These are phyloP conservation scores for Tubulanus polymorphus DNA, from an alignment of 2,888 invertebrate species.

Conservation along the genomic window DNA sequence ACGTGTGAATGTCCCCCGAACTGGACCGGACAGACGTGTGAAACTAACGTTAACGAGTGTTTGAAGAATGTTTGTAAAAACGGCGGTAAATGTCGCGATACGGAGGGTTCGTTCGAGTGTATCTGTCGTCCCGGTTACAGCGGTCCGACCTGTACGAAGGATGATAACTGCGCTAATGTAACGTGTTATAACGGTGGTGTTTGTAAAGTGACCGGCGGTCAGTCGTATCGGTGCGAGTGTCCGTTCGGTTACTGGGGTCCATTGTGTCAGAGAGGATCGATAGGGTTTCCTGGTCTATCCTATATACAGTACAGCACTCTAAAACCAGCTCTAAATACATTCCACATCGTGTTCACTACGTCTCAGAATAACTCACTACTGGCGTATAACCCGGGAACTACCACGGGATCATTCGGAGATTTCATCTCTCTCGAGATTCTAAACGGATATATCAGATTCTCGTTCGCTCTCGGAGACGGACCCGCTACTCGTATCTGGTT, in stretches of 20 bases:
- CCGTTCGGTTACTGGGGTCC: conserved; percentile 79
- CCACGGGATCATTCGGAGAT: conserved; percentile 66
- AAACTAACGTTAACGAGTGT: conserved; percentile 57
- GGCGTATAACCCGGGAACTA: conserved; percentile 89
- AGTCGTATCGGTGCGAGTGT: conserved; percentile 76
- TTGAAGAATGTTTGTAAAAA: conserved; percentile 81
- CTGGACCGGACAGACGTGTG: conserved; percentile 37
- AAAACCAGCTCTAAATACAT: conserved; percentile 78
- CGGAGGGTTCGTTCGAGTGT: conserved; percentile 33
- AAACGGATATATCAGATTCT: conserved; percentile 78
- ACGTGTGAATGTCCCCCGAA: conserved; percentile 32
- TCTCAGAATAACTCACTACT: conserved; percentile 79
- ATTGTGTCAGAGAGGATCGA: conserved; percentile 85
- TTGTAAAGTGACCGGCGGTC: conserved; percentile 46
- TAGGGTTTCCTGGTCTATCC: conserved; percentile 83
- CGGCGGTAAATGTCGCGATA: conserved; percentile 69
- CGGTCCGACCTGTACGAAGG: conserved; percentile 30
- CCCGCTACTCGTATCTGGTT: conserved; percentile 77
- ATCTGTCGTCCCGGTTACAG: conserved; percentile 34
- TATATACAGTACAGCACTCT: conserved; percentile 85
- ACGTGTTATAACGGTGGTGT: conserved; percentile 37
- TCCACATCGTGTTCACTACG: conserved; percentile 83
- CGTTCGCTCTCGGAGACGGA: conserved; percentile 64
- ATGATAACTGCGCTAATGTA: conserved; percentile 28
- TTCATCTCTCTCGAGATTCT: conserved; percentile 88